Base-by-base conservation (phyloP, 2,797 vertebrate genomes). In the Chloroceryle inda region DNA sequence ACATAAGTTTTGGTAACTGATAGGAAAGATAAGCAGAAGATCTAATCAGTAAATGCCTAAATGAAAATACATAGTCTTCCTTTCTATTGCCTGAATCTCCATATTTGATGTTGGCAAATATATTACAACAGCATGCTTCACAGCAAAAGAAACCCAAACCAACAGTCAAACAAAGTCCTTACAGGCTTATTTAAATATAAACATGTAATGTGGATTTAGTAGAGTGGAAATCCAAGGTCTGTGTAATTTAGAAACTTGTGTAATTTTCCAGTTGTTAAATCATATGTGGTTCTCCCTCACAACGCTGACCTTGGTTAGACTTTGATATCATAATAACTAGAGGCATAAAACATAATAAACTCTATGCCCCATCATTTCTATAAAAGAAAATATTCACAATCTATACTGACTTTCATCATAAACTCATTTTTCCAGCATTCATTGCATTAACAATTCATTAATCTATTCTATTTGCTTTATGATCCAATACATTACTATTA, bases 131-230 rank as follows among this genome's bases (percentile, higher is more conserved):
- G 22, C 62, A 40, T 59, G 24, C 59, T 96, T 88, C 38, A 8
- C 56, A 85, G 50, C 73, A 85, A 72, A 93, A 83, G 26, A 92
- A 82, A 22, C 18, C 89, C 62, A 20, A 31, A 74, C 45, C 68
- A 50, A 27, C 50, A 84, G 47, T 59, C 45, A 89, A 91, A 81
- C 47, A 94, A 86, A 91, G 50, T 45, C 40, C 74, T 95, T 78
- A 79, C 74, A 23, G 56, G 33, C 37, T 92, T 95, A 91, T 88
- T 94, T 93, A 86, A 95, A 95, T 67, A 95, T 74, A 94, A 93
- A 79, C 81, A 83, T 69, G 83, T 53, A 42, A 77, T 85, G 67
- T 95, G 71, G 82, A 79, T 92, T 87, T 83, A 95, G 87, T 31
- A 61, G 58, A 86, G 49, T n/a, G 72, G 73, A 80, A 90, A 90